Conservation (phyloP, 2,888 invertebrate genomes). For the Calameuta pallipes region DNA sequence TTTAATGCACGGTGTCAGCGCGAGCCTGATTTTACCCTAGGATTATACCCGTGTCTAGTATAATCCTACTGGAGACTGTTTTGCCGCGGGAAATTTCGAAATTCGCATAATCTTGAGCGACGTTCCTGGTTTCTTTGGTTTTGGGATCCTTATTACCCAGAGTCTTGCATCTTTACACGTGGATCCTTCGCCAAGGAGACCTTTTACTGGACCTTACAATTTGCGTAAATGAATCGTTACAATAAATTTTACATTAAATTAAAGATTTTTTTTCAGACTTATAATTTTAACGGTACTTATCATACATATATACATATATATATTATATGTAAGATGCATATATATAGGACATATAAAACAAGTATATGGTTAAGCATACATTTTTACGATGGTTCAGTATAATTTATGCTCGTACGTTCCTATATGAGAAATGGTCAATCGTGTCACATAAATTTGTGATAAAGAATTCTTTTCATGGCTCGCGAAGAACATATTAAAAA, state of each 20-base stretch:
- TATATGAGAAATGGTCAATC: not conserved
- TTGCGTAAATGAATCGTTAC: not conserved
- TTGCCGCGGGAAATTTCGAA: slow-evolving; percentile 10
- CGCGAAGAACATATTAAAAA: no score
- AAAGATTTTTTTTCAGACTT: not conserved
- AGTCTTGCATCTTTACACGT: not conserved
- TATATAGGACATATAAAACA: not conserved
- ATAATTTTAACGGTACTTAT: not conserved
- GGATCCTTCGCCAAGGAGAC: not conserved
- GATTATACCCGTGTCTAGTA: slow-evolving; percentile 22
- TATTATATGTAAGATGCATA: not conserved
- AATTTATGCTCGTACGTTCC: not conserved
- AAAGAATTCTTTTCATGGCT: not conserved
- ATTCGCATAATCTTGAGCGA: slow-evolving; percentile 12
- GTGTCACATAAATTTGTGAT: not conserved
- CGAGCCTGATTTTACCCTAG: not conserved
- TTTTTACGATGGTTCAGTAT: not conserved
- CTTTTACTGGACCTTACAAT: not conserved
- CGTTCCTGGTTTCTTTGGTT: not conserved
- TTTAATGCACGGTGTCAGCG: not conserved
- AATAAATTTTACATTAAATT: not conserved
- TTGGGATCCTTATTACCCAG: slow-evolving; percentile 5
- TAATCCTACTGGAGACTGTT: slow-evolving; percentile 19
- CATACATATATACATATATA: no score
- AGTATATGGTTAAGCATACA: not conserved